phyloP scores from a whole-genome alignment of 2,888 invertebrate genomes.

The Drosophila stalkeri region DNA sequence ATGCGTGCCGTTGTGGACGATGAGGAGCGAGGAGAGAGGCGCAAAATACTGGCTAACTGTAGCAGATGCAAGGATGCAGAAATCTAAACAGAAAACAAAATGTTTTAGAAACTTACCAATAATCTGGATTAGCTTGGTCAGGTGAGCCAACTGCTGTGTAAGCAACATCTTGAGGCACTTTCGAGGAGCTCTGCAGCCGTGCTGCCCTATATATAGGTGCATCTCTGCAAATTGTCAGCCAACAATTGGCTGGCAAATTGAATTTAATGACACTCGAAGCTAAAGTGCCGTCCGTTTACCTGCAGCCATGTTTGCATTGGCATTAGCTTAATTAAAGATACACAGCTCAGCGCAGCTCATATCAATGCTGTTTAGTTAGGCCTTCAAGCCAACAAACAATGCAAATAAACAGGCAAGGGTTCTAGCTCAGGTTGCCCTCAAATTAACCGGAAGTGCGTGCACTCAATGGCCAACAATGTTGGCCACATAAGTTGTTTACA shows the following conservation, averaged over 20 bases:
- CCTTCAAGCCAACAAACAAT: conserved; percentile 40
- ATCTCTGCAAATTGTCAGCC: conserved; percentile 38
- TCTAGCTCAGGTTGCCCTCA: conserved; percentile 14
- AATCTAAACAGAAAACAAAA: neutral
- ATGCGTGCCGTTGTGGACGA: conserved; percentile 72
- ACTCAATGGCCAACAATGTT: conserved; percentile 2
- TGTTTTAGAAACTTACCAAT: conserved; percentile 51
- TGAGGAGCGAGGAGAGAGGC: conserved; percentile 75
- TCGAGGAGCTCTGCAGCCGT: neutral
- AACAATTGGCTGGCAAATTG: conserved; percentile 61
- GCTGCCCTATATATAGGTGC: conserved; percentile 41
- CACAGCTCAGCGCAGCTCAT: conserved; percentile 45
- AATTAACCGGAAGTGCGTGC: conserved; percentile 23
- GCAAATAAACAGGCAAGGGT: conserved; percentile 39
- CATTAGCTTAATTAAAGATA: conserved; percentile 73
- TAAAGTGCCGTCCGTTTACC: conserved; percentile 37
- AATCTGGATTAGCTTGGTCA: conserved; percentile 62
- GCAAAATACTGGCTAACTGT: conserved; percentile 79
- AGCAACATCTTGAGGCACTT: conserved; percentile 55
- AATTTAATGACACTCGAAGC: conserved; percentile 56
- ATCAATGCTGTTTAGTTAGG: conserved; percentile 54
- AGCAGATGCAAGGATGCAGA: neutral
- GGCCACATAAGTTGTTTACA: conserved; percentile 25
- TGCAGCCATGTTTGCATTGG: conserved; percentile 53
- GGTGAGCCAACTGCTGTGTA: conserved; percentile 46